Percentiles rank a stretch among this genome's conserved stretches.
These are phyloP conservation scores for Catalaphyllia jardinei DNA, from an alignment of 64 coral and sea anemone species.

Conservation along the genomic window DNA sequence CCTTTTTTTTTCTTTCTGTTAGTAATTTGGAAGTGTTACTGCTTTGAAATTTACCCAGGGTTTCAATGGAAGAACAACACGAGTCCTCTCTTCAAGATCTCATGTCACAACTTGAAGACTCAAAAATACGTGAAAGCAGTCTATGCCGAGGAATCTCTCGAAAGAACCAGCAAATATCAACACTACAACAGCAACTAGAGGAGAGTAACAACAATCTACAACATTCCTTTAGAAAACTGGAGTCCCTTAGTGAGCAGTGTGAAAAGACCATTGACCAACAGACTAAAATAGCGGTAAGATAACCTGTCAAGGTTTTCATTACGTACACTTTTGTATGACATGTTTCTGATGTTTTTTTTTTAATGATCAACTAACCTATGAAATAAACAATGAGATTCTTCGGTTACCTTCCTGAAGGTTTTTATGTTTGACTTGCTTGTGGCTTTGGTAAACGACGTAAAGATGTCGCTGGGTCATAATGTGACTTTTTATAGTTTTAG, in stretches of 20 bases:
- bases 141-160: constrained; percentile 44
- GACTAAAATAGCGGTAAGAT: constrained; percentile 48
- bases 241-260: constrained; percentile 64
- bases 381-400: too few species aligned
- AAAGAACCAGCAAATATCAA: neutral
- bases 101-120: constrained; percentile 23
- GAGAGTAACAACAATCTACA: constrained; percentile 52
- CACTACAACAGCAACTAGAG: constrained; percentile 41
- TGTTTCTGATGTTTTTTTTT: too few species aligned
- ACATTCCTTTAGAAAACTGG: constrained; percentile 48
- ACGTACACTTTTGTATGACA: too few species aligned
- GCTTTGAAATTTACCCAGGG: constrained; percentile 7
- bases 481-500: neutral
- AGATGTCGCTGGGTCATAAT: neutral
- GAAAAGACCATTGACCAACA: constrained; percentile 63
- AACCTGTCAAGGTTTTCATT: neutral
- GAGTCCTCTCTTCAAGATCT: constrained; percentile 34
- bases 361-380: too few species aligned
- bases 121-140: constrained; percentile 34
- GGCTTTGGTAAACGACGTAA: too few species aligned
- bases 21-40: neutral
- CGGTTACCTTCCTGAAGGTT: too few species aligned
- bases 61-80: constrained; percentile 13
- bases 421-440: too few species aligned
- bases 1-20: too few species aligned